These are phyloP conservation scores for Pseudomyrmex pallidus DNA, from an alignment of 1,140 invertebrate species.

Conservation along the genomic window DNA sequence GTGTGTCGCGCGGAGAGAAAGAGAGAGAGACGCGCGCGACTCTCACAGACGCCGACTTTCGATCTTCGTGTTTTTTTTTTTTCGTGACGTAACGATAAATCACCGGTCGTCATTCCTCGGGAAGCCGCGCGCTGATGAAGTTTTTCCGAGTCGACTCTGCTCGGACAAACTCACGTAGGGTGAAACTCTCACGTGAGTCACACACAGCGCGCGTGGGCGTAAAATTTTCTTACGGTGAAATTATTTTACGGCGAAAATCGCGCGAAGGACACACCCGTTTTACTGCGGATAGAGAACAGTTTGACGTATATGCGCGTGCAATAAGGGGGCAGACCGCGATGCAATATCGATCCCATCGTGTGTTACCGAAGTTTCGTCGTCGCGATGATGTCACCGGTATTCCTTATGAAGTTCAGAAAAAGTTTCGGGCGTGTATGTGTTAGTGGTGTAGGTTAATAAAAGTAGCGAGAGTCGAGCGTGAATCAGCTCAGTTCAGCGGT, in stretches of 20 bases:
- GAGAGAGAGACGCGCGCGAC: neutral
- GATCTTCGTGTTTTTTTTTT: constrained; percentile 53
- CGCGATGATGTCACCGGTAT: neutral
- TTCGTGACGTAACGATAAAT: constrained; percentile 62
- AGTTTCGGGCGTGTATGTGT: too few species aligned
- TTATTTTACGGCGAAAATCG: constrained; percentile 7
- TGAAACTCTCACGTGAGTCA: constrained; percentile 54
- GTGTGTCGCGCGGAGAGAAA: neutral
- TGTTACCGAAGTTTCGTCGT: constrained; percentile 11
- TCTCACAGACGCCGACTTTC: constrained; percentile 1
- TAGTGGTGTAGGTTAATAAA: constrained; percentile 10
- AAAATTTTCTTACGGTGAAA: constrained; percentile 32
- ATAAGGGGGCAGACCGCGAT: constrained; percentile 1
- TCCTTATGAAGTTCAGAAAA: neutral
- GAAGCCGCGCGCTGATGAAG: constrained; percentile 46
- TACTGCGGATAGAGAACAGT: constrained; percentile 22
- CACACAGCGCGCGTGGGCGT: constrained; percentile 25
- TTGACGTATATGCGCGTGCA: constrained; percentile 2
- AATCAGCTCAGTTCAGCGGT: too few species aligned
- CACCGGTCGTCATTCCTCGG: constrained; percentile 25
- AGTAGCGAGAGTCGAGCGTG: constrained; percentile 1
- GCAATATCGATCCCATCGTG: constrained; percentile 37
- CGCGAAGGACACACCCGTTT: constrained; percentile 36
- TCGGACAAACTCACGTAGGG: constrained; percentile 1
- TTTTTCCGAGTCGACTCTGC: constrained; percentile 44